Conservation (phyloP, 2,888 invertebrate genomes). For the Ceriagrion tenellum region DNA sequence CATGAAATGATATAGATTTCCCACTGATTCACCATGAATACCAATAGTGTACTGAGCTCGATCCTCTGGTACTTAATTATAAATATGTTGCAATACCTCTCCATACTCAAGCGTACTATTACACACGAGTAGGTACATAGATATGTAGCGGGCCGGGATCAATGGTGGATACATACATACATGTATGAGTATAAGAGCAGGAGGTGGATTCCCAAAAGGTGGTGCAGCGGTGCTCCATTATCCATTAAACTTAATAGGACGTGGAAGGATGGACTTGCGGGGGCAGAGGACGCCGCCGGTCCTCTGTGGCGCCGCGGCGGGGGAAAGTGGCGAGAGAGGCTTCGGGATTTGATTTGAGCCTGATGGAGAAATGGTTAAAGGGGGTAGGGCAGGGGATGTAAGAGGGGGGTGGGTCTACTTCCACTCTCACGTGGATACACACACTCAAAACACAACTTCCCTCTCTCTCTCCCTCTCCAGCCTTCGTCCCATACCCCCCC, state of each 20-base stretch:
- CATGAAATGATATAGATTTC: too few species aligned
- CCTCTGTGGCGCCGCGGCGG: not conserved
- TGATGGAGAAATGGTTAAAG: conserved; percentile 41
- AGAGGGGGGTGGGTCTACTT: not conserved
- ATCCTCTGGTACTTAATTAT: too few species aligned
- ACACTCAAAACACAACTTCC: not conserved
- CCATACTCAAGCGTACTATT: too few species aligned
- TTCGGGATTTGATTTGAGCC: conserved; percentile 40
- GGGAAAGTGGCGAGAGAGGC: not conserved
- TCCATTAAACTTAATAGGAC: conserved; percentile 49
- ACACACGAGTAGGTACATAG: too few species aligned
- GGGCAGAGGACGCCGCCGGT: too few species aligned
- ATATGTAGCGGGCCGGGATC: too few species aligned
- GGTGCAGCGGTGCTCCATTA: conserved; percentile 21
- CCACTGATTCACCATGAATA: too few species aligned
- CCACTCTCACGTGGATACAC: not conserved
- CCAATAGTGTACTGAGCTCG: too few species aligned
- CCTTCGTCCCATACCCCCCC: not conserved
- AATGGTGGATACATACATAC: too few species aligned
- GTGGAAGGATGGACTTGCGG: conserved; percentile 32
- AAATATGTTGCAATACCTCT: too few species aligned
- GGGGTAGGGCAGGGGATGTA: not conserved
- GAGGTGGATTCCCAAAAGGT: not conserved
- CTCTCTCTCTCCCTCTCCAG: not conserved
- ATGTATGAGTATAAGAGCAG: too few species aligned